A percentile compares a stretch with the other conserved stretches of the same genome.
Evolutionary conservation across 2,113 vertebrate species (phyloP).

Genomic region (Apteryx owenii): DNA sequence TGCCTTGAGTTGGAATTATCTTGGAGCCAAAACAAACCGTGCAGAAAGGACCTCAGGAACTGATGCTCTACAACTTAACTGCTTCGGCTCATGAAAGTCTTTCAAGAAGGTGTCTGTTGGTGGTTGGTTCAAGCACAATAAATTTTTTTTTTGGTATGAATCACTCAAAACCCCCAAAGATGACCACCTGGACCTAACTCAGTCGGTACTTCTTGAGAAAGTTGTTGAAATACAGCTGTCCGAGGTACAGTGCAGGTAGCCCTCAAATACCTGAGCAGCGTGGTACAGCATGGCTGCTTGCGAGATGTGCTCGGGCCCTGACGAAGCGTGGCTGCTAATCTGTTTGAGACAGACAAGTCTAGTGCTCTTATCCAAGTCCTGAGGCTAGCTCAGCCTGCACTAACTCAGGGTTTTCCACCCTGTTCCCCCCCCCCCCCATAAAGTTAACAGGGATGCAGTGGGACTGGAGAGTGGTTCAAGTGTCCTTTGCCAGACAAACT

Average conservation of each 20-base stretch:
- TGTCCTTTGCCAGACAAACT: fast-evolving
- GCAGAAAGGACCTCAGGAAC: neutral
- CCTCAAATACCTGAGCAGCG: neutral
- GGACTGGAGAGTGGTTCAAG: neutral
- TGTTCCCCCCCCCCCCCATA: too few species aligned
- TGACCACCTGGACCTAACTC: fast-evolving
- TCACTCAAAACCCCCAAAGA: neutral
- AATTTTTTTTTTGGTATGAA: neutral
- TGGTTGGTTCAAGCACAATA: neutral
- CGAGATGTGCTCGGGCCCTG: neutral
- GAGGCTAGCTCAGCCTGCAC: neutral
- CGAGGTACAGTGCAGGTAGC: neutral
- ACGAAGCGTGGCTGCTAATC: fast-evolving
- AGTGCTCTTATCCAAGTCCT: neutral
- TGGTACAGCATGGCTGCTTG: fast-evolving
- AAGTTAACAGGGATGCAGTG: fast-evolving
- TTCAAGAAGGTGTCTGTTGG: neutral
- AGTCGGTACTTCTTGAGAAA: neutral
- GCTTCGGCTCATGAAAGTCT: neutral
- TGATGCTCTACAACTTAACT: neutral
- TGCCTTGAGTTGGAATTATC: neutral
- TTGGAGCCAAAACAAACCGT: neutral
- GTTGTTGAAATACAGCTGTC: fast-evolving
- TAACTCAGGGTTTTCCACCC: neutral
- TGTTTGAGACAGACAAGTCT: neutral